Conservation (phyloP, 2,113 vertebrate genomes). For the Telmatochromis bifrenatus region DNA sequence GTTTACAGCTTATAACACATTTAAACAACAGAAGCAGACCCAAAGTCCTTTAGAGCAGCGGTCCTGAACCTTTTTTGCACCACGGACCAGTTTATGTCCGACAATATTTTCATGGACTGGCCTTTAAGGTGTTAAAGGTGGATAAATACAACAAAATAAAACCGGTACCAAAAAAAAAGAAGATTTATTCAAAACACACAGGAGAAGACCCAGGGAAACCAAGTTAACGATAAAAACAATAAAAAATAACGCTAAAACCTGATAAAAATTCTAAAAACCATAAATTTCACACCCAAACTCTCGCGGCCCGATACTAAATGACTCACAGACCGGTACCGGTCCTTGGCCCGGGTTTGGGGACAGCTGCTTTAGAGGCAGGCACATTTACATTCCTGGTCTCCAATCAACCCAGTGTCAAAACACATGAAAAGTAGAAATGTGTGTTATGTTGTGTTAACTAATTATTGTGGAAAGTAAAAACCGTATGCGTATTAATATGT, state of each 20-base stretch:
- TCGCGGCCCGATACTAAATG: rapidly evolving
- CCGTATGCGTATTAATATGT: not conserved
- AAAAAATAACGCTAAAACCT: not conserved
- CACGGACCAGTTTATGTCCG: rapidly evolving
- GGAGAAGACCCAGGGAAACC: not conserved
- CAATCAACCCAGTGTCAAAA: not conserved
- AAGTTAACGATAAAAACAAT: not conserved
- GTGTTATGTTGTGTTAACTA: not conserved
- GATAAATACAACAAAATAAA: not conserved
- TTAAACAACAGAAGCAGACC: not conserved
- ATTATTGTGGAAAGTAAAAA: not conserved
- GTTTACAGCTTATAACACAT: not conserved
- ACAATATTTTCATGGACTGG: not conserved
- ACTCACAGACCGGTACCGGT: not conserved
- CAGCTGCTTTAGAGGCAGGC: not conserved
- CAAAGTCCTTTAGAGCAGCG: not conserved
- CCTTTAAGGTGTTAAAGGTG: rapidly evolving
- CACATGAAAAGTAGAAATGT: not conserved
- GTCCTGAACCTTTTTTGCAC: rapidly evolving
- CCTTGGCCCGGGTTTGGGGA: rapidly evolving
- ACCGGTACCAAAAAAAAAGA: not conserved
- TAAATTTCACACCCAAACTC: not conserved
- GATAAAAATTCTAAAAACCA: not conserved
- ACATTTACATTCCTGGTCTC: not conserved
- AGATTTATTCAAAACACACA: not conserved